Evolutionary conservation across 2,113 vertebrate species (phyloP), one percentile per base, ranked within the genome.

Genomic region (Rhombomys opimus): DNA sequence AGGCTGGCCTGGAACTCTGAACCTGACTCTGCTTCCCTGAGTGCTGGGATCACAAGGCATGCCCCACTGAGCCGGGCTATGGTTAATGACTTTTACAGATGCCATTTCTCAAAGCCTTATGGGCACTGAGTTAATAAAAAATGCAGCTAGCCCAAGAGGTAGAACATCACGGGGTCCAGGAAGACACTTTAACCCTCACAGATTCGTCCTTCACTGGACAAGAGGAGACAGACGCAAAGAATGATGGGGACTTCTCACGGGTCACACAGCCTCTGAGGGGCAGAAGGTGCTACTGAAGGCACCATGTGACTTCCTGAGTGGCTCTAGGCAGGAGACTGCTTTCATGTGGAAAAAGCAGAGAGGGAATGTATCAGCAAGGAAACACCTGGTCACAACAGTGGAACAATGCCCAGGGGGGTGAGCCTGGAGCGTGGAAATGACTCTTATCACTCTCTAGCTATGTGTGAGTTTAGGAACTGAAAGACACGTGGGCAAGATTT

Each of bases 401-500:
- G 14, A 50, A 52, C 20, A 23, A 2, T 2, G n/a, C 12, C 65
- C 35, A 1, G 76, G 52, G 20, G 38, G 72, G 20, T 4, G 15
- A 32, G 25, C 54, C 0, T n/a, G 41, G 61, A 84, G 68, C 20
- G 22, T 41, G 22, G 67, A n/a, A 35, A 32, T 14, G 59, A 3
- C 32, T 13, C 4, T 0, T 32, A 59, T 25, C 4, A 5, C 22
- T 22, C 0, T 82, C 76, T 50, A 7, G 25, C 23, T 23, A 0
- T 6, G 2, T 65, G 7, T 52, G 14, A 41, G 35, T 5, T 13
- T 38, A 22, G 80, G 95, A 70, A 15, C 5, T 32, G 4, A 78
- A 92, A 50, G 72, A 18, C 5, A 2, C 18, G 0, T 2, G n/a
- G 15, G 68, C n/a, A 46, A 41, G 20, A 5, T 9, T 0, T 12